These are phyloP conservation scores for Numida meleagris DNA, from an alignment of 2,113 vertebrate genomes.

Conservation along the genomic window DNA sequence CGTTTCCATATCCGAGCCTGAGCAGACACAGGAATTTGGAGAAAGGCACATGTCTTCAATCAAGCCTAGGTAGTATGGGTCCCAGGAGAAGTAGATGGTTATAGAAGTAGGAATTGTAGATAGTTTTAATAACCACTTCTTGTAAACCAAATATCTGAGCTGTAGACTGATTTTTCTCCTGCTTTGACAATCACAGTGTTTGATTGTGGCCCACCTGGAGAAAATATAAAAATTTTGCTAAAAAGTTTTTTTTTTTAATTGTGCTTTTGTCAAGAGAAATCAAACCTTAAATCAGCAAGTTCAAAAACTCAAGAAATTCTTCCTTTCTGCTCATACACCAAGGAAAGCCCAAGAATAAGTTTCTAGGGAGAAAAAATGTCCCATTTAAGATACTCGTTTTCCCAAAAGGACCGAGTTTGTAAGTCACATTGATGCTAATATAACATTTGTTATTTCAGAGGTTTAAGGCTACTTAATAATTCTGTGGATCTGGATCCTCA, in stretches of 20 bases:
- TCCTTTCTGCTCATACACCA: not conserved
- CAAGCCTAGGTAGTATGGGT: fast-evolving
- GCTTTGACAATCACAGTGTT: not conserved
- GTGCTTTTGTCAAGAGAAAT: not conserved
- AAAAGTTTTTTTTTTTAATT: not conserved
- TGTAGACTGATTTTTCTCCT: not conserved
- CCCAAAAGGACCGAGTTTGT: not conserved
- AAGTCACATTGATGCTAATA: not conserved
- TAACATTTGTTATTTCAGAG: not conserved
- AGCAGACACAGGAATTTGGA: not conserved
- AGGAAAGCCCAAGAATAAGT: not conserved
- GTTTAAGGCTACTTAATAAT: not conserved
- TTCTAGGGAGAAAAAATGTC: not conserved
- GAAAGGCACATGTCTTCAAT: not conserved
- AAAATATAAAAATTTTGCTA: not conserved
- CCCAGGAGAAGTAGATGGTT: not conserved
- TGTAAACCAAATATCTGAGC: not conserved
- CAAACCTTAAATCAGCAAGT: not conserved
- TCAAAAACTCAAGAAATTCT: not conserved
- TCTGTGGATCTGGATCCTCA: not conserved
- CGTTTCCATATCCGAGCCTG: not conserved
- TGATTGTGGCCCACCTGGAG: not conserved
- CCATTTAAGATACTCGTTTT: not conserved
- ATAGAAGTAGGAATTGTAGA: not conserved
- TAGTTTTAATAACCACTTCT: not conserved